These are phyloP conservation scores for Sinocyclocheilus anshuiensis DNA, from an alignment of 2,113 vertebrate species.

Conservation along the genomic window DNA sequence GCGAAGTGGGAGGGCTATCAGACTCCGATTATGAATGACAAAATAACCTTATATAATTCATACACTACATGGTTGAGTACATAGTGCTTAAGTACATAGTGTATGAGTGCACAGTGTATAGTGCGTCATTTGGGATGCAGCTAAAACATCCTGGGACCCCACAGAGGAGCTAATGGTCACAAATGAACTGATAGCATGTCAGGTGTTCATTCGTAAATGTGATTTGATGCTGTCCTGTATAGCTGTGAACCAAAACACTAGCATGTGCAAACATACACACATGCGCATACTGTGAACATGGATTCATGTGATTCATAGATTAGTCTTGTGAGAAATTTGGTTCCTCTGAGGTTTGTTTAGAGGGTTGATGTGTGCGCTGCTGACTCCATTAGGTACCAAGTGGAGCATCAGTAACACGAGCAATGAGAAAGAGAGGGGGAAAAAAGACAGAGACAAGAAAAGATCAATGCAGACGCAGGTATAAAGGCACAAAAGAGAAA, in stretches of 20 bases:
- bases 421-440: constrained; percentile 36
- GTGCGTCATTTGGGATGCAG: no score
- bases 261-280: background rate
- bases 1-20: no score
- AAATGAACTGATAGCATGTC: background rate
- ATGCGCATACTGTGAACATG: background rate
- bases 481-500: background rate
- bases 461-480: constrained; percentile 25
- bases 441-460: background rate
- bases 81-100: no score
- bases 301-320: constrained; percentile 37
- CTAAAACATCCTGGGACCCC: constrained; percentile 1
- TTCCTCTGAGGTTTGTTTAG: constrained; percentile 61
- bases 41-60: no score
- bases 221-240: background rate
- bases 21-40: no score
- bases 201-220: background rate
- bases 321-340: constrained; percentile 60
- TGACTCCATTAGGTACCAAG: constrained; percentile 74
- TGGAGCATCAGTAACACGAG: constrained; percentile 65
- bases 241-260: background rate
- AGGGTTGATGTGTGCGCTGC: constrained; percentile 65
- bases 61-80: no score
- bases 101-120: no score
- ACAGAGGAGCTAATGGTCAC: constrained; percentile 1